Conservation (phyloP, 2,113 vertebrate species). For the Balaeniceps rex region DNA sequence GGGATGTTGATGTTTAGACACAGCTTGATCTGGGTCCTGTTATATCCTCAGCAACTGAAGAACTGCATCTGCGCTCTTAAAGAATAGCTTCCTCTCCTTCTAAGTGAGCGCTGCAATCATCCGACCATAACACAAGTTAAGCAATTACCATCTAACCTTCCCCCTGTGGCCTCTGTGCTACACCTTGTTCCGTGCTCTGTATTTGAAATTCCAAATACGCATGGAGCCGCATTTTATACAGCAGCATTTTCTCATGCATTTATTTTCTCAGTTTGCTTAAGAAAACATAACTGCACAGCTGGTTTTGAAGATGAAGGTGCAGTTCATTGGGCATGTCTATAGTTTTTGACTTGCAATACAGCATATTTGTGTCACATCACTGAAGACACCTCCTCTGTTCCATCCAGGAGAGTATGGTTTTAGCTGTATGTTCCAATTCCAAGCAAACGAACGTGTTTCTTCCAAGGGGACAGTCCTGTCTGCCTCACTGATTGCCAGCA, state of each 20-base stretch:
- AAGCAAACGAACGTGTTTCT: not conserved
- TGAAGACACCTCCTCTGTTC: not conserved
- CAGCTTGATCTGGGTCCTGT: not conserved
- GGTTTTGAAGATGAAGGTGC: not conserved
- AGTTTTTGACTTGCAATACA: not conserved
- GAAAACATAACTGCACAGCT: not conserved
- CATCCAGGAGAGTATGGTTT: not conserved
- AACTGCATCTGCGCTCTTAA: not conserved
- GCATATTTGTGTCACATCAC: not conserved
- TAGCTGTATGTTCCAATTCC: not conserved
- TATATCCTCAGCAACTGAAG: not conserved
- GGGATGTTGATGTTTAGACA: not conserved
- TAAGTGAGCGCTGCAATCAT: not conserved
- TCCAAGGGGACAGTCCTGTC: not conserved
- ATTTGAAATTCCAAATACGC: not conserved
- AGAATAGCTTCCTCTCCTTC: not conserved
- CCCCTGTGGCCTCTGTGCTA: not conserved
- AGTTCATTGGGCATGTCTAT: not conserved
- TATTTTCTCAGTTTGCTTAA: not conserved
- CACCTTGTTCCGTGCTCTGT: not conserved
- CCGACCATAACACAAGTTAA: not conserved
- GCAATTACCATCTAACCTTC: not conserved
- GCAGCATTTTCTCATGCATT: not conserved
- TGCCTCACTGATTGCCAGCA: not conserved
- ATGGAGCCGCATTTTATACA: rapidly evolving